Evolutionary conservation across 1,140 invertebrate genomes (phyloP), one percentile per base, ranked within the genome.

Genomic region (Pogonomyrmex barbatus): DNA sequence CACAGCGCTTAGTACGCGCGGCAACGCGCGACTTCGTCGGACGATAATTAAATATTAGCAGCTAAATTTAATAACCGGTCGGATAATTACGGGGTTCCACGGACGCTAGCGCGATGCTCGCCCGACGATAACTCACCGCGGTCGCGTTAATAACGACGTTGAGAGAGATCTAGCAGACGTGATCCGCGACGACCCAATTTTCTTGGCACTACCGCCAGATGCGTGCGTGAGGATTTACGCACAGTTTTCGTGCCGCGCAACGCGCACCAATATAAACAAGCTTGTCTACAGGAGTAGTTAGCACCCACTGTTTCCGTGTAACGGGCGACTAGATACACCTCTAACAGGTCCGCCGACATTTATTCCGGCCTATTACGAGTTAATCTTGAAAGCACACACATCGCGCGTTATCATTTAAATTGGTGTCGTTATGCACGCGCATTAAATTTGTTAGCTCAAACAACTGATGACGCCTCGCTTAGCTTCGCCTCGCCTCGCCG

Each of bases 401-500:
- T 56, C 62, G 85, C 87, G 83, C 60, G 93, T 94, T 93, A 94
- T 94, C 91, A 92, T 90, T 91, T 91, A 92, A 93, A 94, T 93
- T 93, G 92, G 89, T 92, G 91, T 88, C 89, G 88, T 90, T 91
- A 89, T 87, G 75, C 88, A 86, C 81, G 76, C 88, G 90, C 90
- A 90, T 93, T 91, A 91, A 93, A 91, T 91, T 90, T 92, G 89
- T 93, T 94, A 91, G 88, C 88, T 90, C 87, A 88, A 24, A 14
- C 56, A 10, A 30, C 68, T n/a, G n/a, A 8, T 58, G 58, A 85
- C 70, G 39, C 82, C 73, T 63, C 70, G 52, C 67, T 68, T 42
- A 4, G 75, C 45, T 33, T 50, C 67, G 24, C 24, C 24, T 24
- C 24, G 65, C 54, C 30, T 50, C 45, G 12, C 65, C 60, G 36